These are phyloP conservation scores for Thryonomys swinderianus DNA, from an alignment of 2,113 vertebrate species.

Conservation along the genomic window DNA sequence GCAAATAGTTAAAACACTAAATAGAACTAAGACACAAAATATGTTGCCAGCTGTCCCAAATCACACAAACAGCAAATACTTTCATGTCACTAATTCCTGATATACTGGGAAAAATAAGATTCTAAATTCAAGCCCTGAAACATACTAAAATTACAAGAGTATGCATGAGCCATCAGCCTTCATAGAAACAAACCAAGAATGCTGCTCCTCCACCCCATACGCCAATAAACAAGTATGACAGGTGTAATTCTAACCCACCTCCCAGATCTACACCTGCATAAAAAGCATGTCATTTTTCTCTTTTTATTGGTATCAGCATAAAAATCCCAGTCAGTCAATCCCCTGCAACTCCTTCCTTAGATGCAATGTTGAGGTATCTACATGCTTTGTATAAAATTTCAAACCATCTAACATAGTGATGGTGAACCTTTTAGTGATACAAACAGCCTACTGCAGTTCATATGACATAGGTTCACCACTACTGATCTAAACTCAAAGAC, in stretches of 20 bases:
- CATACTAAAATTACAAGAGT: not conserved
- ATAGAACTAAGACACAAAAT: conserved; percentile 56
- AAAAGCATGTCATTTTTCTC: not conserved
- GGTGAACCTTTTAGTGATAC: not conserved
- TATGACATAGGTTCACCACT: not conserved
- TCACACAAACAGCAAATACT: conserved; percentile 51
- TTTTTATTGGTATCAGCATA: conserved; percentile 2
- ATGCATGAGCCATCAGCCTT: not conserved
- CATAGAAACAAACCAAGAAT: not conserved
- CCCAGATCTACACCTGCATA: not conserved
- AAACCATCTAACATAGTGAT: not conserved
- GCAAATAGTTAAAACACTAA: conserved; percentile 61
- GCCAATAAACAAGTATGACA: conserved; percentile 5
- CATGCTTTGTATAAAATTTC: conserved; percentile 12
- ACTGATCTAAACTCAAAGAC: not conserved
- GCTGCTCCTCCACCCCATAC: not conserved
- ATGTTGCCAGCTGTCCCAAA: conserved; percentile 30
- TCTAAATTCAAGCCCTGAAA: conserved; percentile 32
- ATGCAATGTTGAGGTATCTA: not conserved
- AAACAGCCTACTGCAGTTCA: not conserved
- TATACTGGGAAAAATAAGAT: not conserved
- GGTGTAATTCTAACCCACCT: not conserved
- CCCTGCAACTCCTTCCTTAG: not conserved
- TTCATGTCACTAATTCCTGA: conserved; percentile 40
- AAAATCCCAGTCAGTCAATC: not conserved